These are phyloP conservation scores for Styela clava DNA, from an alignment of 23 tunicate species.

Conservation along the genomic window DNA sequence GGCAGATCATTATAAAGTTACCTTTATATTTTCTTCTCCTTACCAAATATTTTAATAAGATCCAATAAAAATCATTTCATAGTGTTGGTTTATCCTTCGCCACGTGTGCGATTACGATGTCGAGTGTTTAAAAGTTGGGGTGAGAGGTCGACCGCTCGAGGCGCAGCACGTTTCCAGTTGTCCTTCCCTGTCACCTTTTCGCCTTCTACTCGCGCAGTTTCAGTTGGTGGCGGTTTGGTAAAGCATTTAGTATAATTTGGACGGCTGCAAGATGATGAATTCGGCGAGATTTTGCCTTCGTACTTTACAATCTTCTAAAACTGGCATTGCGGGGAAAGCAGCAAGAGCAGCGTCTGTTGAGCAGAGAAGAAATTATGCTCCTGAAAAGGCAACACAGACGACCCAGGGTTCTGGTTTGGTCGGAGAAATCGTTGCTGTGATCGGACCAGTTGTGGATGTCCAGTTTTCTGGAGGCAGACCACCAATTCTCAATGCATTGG, in stretches of 20 bases:
- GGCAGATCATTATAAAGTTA: no score
- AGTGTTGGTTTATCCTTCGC: no score
- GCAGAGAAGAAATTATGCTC: constrained; percentile 39
- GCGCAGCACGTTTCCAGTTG: constrained; percentile 26
- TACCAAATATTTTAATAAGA: no score
- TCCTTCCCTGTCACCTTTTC: constrained; percentile 31
- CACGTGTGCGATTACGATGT: background rate
- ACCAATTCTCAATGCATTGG: constrained; percentile 94
- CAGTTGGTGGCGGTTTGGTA: background rate
- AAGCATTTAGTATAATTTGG: background rate
- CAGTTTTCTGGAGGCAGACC: constrained; percentile 97
- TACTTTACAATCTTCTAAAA: constrained; percentile 46
- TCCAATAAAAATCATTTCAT: no score
- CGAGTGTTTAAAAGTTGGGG: no score
- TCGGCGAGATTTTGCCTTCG: constrained; percentile 71
- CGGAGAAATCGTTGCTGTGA: constrained; percentile 96
- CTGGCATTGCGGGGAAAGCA: background rate
- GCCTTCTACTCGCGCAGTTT: constrained; percentile 3
- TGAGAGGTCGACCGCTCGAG: constrained; percentile 14
- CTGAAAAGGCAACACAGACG: constrained; percentile 39
- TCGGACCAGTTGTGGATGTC: constrained; percentile 99
- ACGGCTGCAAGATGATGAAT: constrained; percentile 49
- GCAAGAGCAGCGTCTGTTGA: background rate
- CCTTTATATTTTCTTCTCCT: no score
- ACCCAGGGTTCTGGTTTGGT: constrained; percentile 42